Evolutionary conservation across 2,797 vertebrate genomes (phyloP).

Genomic region (Rhabdophis nuchalis): DNA sequence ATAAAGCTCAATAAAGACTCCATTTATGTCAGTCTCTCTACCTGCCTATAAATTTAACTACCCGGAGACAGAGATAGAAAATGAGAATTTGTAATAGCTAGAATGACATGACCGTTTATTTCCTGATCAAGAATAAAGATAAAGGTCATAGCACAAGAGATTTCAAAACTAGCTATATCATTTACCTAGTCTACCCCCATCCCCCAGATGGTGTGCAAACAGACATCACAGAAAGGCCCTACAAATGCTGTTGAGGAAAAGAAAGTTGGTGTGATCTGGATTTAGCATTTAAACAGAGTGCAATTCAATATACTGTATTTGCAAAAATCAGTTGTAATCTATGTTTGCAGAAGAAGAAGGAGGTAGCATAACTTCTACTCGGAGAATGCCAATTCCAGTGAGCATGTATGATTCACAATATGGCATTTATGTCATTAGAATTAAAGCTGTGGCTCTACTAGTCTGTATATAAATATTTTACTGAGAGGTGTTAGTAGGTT

Average conservation of each 20-base stretch:
- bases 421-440: neutral
- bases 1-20: constrained; percentile 2
- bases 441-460: neutral
- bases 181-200: constrained; percentile 27
- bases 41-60: neutral
- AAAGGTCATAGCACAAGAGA: constrained; percentile 38
- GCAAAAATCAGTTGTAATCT: neutral
- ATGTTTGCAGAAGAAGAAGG: neutral
- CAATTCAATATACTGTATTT: neutral
- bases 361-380: neutral
- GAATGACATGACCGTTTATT: constrained; percentile 42
- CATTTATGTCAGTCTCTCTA: constrained; percentile 17
- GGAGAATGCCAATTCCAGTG: neutral
- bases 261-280: constrained; percentile 25
- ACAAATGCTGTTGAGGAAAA: constrained; percentile 9
- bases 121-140: constrained; percentile 34
- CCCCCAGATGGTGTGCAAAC: constrained; percentile 3
- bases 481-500: neutral
- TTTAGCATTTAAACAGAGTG: neutral
- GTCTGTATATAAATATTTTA: neutral
- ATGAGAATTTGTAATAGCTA: neutral
- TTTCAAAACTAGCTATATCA: constrained; percentile 27
- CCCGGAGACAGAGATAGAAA: neutral
- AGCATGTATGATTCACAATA: neutral
- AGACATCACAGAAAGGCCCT: constrained; percentile 37